Evolutionary conservation across 2,888 invertebrate genomes (phyloP).

Genomic region (Agrochola circellaris): DNA sequence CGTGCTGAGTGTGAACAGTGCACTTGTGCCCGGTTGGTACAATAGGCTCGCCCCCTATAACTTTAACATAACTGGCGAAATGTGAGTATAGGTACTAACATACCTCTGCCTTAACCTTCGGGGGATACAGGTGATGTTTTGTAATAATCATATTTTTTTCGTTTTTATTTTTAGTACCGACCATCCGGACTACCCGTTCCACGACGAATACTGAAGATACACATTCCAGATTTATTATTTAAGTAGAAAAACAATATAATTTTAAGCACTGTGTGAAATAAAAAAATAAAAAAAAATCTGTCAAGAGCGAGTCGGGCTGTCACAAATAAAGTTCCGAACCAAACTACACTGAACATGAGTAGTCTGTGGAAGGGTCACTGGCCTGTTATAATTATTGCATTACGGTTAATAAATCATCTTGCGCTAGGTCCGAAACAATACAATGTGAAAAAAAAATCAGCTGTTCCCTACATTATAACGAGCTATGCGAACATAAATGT

Average conservation of each 20-base stretch:
- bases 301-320: neutral
- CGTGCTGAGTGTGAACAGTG: too few species aligned
- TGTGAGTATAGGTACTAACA: too few species aligned
- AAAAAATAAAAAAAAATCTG: neutral
- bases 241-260: neutral
- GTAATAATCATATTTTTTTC: neutral
- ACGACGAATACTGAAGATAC: conserved; percentile 77
- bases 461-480: too few species aligned
- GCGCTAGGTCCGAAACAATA: neutral
- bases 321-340: neutral
- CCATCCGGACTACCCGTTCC: conserved; percentile 84
- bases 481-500: too few species aligned
- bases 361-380: neutral
- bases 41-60: too few species aligned
- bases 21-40: too few species aligned
- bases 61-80: too few species aligned
- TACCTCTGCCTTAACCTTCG: too few species aligned
- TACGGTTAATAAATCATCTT: neutral
- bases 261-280: neutral
- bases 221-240: conserved; percentile 23
- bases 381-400: neutral
- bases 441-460: too few species aligned
- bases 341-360: neutral
- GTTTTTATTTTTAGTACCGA: conserved; percentile 78
- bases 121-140: too few species aligned